A percentile compares a stretch with the other conserved stretches of the same genome.
Conservation (phyloP, 1,140 invertebrate genomes). For the Neodiprion virginianus region DNA sequence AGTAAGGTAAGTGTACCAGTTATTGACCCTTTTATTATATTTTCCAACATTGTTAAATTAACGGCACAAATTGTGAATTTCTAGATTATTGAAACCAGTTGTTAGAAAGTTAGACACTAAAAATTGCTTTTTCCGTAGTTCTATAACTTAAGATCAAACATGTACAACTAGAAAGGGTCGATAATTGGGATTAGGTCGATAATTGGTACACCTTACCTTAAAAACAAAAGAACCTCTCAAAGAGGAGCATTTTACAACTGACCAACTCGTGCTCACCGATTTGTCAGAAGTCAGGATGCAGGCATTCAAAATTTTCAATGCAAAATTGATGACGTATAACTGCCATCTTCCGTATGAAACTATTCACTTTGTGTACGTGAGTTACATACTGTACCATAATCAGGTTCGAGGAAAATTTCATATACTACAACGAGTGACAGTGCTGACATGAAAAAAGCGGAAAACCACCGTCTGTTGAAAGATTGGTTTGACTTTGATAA, state of each 20-base stretch:
- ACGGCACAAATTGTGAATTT: too few relatives aligned
- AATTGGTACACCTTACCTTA: too few relatives aligned
- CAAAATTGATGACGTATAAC: not conserved
- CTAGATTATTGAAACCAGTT: too few relatives aligned
- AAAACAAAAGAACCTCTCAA: not conserved
- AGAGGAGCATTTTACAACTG: not conserved
- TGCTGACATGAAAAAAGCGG: not conserved
- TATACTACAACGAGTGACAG: not conserved
- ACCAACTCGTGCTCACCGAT: not conserved
- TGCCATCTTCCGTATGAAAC: not conserved
- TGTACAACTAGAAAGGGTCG: too few relatives aligned
- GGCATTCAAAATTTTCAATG: not conserved
- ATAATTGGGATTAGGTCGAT: too few relatives aligned
- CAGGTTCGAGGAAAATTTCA: not conserved
- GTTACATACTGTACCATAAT: not conserved
- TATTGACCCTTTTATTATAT: too few relatives aligned
- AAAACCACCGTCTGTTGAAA: not conserved
- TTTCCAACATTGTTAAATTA: too few relatives aligned
- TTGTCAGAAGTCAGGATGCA: not conserved
- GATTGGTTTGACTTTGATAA: not conserved
- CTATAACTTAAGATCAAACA: too few relatives aligned
- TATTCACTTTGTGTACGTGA: not conserved
- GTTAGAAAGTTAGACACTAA: too few relatives aligned
- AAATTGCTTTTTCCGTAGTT: too few relatives aligned
- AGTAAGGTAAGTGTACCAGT: too few relatives aligned